Evolutionary conservation across 2,888 invertebrate species (phyloP).

Genomic region (Sicus ferrugineus): DNA sequence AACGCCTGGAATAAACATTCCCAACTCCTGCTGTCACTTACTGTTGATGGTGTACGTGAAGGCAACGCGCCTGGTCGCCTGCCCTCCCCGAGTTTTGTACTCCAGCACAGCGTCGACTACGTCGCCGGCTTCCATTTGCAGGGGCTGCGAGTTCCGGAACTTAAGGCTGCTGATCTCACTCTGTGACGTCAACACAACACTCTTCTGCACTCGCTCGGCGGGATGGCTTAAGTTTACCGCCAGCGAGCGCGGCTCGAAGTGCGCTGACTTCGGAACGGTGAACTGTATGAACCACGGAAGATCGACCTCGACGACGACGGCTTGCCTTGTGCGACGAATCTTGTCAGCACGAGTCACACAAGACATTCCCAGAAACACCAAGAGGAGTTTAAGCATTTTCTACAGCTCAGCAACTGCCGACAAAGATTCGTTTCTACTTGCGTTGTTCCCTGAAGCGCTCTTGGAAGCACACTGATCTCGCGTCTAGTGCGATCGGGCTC

Average conservation of each 20-base stretch:
- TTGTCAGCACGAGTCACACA: background rate
- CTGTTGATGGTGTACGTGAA: slow-evolving; percentile 17
- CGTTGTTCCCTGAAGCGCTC: background rate
- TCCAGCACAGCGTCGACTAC: background rate
- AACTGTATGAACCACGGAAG: slow-evolving; percentile 22
- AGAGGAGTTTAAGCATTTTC: background rate
- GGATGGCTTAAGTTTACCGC: background rate
- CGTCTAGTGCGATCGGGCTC: background rate
- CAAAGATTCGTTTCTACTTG: no score
- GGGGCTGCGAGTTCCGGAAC: slow-evolving; percentile 4
- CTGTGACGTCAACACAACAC: slow-evolving; percentile 3
- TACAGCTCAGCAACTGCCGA: background rate
- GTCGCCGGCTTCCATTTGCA: background rate
- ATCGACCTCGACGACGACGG: slow-evolving; percentile 11
- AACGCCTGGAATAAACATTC: background rate
- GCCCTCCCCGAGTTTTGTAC: background rate
- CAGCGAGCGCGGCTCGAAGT: slow-evolving; percentile 18
- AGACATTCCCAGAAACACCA: background rate
- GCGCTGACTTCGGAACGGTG: background rate
- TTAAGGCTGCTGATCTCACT: background rate
- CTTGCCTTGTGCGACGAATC: background rate
- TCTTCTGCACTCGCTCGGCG: background rate
- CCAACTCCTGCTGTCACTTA: background rate
- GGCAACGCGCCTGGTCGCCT: background rate
- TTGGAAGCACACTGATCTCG: background rate